Conservation (phyloP, 2,888 invertebrate species). For the Tetramorium bicarinatum region DNA sequence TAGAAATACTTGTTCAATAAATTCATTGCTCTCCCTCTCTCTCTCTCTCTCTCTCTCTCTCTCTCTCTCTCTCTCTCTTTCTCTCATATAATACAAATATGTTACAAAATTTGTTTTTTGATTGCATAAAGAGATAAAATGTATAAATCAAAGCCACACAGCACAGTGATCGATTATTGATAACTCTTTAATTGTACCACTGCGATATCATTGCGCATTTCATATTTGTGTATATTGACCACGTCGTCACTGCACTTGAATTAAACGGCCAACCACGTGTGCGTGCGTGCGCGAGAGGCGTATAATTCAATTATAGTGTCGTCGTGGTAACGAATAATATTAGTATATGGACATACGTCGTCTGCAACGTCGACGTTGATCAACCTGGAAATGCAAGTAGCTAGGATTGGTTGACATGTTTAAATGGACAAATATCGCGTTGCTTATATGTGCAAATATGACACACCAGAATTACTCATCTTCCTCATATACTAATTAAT, state of each 20-base stretch:
- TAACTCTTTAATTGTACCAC: slow-evolving; percentile 29
- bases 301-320: slow-evolving; percentile 66
- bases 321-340: slow-evolving; percentile 63
- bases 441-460: slow-evolving; percentile 15
- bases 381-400: slow-evolving; percentile 56
- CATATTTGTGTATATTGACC: slow-evolving; percentile 42
- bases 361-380: slow-evolving; percentile 65
- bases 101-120: slow-evolving; percentile 15
- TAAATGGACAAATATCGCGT: slow-evolving; percentile 38
- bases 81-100: not conserved
- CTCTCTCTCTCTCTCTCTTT: not conserved
- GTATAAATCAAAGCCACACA: slow-evolving; percentile 23
- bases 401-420: slow-evolving; percentile 49
- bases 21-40: not conserved
- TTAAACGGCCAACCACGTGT: slow-evolving; percentile 30
- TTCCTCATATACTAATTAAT: slow-evolving; percentile 28
- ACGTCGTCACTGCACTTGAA: slow-evolving; percentile 37
- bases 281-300: slow-evolving; percentile 4
- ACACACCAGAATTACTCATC: slow-evolving; percentile 41
- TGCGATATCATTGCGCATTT: slow-evolving; percentile 34
- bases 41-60: not conserved
- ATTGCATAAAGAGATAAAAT: slow-evolving; percentile 25
- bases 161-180: slow-evolving; percentile 32
- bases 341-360: slow-evolving; percentile 63
- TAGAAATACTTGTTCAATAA: not conserved